Conservation (phyloP, 2,113 vertebrate species). For the Brachyhypopomus gauderio region DNA sequence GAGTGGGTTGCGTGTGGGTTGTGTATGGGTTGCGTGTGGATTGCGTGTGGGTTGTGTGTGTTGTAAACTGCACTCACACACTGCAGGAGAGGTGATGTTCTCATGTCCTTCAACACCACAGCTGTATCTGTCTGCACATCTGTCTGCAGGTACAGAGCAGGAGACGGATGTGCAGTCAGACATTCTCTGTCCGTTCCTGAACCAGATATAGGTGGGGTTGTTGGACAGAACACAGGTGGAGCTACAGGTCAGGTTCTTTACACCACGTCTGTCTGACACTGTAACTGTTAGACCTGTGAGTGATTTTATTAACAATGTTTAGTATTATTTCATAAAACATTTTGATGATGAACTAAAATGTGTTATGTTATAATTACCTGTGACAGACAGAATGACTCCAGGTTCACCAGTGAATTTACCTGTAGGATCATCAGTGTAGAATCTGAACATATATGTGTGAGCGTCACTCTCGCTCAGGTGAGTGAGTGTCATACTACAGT, state of each 20-base stretch:
- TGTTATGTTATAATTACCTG: conserved; percentile 25
- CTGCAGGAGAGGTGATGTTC: conserved; percentile 39
- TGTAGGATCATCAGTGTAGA: neutral
- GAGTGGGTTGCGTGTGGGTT: neutral
- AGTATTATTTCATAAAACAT: neutral
- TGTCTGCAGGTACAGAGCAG: conserved; percentile 24
- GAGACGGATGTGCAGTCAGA: neutral
- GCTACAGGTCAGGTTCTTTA: conserved; percentile 12
- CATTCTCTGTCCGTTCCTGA: conserved; percentile 21
- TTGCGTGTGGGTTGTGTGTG: too few relatives aligned
- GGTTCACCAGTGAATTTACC: neutral
- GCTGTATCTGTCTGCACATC: conserved; percentile 9
- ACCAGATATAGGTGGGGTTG: conserved; percentile 36
- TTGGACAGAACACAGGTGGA: conserved; percentile 28
- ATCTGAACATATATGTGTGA: conserved; percentile 40
- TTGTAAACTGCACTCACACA: conserved; percentile 40
- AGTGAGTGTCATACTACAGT: conserved; percentile 31
- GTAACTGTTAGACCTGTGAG: conserved; percentile 9
- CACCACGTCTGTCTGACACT: neutral
- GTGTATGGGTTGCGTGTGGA: too few relatives aligned
- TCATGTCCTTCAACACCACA: conserved; percentile 33
- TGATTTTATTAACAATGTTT: neutral
- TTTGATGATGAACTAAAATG: neutral
- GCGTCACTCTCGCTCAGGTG: conserved; percentile 24
- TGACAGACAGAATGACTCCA: conserved; percentile 37